Percentiles rank a stretch among this genome's conserved stretches.
These are phyloP conservation scores for Ditylenchus weischeri DNA, from an alignment of 2,888 invertebrate genomes.

Conservation along the genomic window DNA sequence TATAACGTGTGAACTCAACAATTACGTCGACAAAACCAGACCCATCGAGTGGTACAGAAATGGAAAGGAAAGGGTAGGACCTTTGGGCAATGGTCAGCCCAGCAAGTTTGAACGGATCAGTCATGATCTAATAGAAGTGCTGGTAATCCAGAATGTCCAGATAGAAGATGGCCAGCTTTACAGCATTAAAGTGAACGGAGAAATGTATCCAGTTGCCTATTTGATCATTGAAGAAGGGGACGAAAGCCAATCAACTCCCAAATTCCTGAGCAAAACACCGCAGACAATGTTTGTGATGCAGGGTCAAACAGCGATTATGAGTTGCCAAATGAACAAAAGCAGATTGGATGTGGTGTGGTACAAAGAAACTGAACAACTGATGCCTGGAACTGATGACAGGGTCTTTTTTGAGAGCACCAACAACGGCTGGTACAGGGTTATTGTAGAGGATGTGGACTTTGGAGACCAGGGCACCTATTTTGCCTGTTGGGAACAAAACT, in stretches of 20 bases:
- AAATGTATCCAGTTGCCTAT: constrained; percentile 54
- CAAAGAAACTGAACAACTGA: constrained; percentile 45
- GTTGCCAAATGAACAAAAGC: constrained; percentile 40
- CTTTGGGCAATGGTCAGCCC: constrained; percentile 19
- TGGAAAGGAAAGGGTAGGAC: constrained; percentile 43
- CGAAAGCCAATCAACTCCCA: constrained; percentile 6
- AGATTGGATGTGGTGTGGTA: constrained; percentile 51
- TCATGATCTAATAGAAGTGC: constrained; percentile 53
- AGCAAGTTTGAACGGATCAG: constrained; percentile 49
- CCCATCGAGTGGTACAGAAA: constrained; percentile 48
- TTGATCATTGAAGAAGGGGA: constrained; percentile 45
- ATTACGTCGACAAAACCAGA: constrained; percentile 37
- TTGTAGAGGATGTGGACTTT: constrained; percentile 42
- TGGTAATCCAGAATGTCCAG: constrained; percentile 51
- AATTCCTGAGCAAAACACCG: constrained; percentile 21
- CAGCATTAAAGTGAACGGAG: constrained; percentile 54
- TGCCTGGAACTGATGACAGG: constrained; percentile 26
- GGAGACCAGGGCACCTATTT: constrained; percentile 52
- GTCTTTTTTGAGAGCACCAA: constrained; percentile 37
- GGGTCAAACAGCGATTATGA: constrained; percentile 52
- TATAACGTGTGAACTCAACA: constrained; percentile 57
- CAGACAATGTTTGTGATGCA: constrained; percentile 58
- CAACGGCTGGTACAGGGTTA: constrained; percentile 44
- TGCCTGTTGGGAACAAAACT: constrained; percentile 44
- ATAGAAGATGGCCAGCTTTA: constrained; percentile 52